Evolutionary conservation across 2,113 vertebrate species (phyloP).

Genomic region (Hemiscyllium ocellatum): DNA sequence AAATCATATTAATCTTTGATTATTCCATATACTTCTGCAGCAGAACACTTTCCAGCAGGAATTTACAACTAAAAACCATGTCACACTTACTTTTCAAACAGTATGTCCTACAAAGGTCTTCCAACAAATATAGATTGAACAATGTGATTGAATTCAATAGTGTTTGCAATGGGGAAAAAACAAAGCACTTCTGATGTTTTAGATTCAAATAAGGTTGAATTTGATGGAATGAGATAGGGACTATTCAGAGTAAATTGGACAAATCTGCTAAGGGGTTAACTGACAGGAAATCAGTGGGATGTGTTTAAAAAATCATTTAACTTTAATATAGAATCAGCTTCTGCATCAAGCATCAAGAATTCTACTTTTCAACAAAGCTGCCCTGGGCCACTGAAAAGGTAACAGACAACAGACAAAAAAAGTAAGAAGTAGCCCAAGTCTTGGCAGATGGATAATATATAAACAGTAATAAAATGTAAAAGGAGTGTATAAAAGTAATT

Average conservation of each 20-base stretch:
- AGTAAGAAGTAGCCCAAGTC: background rate
- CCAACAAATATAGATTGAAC: background rate
- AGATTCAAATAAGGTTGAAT: background rate
- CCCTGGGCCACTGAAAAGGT: background rate
- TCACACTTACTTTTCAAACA: background rate
- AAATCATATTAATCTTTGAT: background rate
- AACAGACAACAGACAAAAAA: background rate
- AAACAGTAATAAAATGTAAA: background rate
- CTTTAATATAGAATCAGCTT: background rate
- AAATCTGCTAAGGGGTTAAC: background rate
- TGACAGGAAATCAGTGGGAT: too few species aligned
- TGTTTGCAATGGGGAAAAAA: background rate
- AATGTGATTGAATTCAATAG: background rate
- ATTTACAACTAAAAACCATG: background rate
- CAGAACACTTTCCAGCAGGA: background rate
- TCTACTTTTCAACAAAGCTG: background rate
- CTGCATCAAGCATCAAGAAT: background rate
- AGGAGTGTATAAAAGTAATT: background rate
- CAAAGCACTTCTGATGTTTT: background rate
- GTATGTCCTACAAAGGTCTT: background rate
- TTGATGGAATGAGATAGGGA: background rate
- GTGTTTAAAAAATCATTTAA: background rate
- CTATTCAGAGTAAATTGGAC: background rate
- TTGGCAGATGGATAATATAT: background rate
- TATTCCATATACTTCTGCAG: background rate